These are phyloP conservation scores for Lochmaea capreae DNA, from an alignment of 2,888 invertebrate genomes.

Conservation along the genomic window DNA sequence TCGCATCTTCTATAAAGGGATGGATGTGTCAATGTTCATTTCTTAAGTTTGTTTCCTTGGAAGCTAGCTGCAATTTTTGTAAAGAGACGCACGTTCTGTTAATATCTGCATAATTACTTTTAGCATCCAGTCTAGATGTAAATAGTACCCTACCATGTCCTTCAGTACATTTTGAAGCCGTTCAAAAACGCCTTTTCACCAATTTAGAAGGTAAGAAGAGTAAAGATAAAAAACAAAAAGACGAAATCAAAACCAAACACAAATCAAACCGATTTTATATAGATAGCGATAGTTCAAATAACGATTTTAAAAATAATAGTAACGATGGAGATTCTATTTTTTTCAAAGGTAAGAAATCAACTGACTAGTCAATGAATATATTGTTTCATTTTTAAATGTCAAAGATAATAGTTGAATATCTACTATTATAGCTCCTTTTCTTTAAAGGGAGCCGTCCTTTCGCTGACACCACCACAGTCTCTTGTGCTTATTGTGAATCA, in stretches of 20 bases:
- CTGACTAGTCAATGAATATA: conserved; percentile 63
- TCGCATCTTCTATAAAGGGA: no score
- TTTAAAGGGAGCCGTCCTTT: no score
- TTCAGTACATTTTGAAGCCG: conserved; percentile 51
- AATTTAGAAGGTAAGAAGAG: conserved; percentile 49
- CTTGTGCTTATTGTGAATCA: no score
- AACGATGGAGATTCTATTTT: conserved; percentile 46
- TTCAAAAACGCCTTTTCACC: conserved; percentile 52
- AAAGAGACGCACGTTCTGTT: not conserved
- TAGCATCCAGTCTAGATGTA: conserved; percentile 66
- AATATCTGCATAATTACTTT: conserved; percentile 60
- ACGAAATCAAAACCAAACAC: conserved; percentile 38
- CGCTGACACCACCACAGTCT: no score
- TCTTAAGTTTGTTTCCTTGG: no score
- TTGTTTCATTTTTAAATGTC: no score
- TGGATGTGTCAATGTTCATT: no score
- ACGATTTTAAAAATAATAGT: conserved; percentile 46
- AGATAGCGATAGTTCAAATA: conserved; percentile 48
- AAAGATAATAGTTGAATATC: no score
- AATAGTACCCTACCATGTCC: conserved; percentile 52
- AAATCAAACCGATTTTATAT: conserved; percentile 50
- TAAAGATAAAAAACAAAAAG: conserved; percentile 47
- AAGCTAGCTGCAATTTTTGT: no score
- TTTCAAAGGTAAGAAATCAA: conserved; percentile 47
- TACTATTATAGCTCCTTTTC: no score